A percentile compares a stretch with the other conserved stretches of the same genome.
Evolutionary conservation across 2,113 vertebrate genomes (phyloP).

Genomic region (Marmota flaviventris): DNA sequence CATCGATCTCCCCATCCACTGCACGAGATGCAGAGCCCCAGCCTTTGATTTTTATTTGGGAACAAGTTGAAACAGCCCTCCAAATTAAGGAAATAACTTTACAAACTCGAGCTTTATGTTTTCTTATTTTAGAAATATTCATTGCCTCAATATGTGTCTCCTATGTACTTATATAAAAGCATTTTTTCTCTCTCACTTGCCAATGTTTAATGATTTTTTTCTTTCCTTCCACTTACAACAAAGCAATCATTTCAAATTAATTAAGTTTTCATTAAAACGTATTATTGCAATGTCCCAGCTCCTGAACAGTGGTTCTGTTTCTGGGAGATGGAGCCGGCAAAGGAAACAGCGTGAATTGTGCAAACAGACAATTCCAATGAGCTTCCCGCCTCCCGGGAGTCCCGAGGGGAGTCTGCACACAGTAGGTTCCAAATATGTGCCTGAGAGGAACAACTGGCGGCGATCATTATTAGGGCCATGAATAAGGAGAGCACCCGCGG

Average conservation of each 20-base stretch:
- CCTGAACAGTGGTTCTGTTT: slow-evolving; percentile 21
- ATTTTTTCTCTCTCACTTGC: slow-evolving; percentile 67
- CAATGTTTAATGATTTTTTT: slow-evolving; percentile 74
- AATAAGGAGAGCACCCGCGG: neutral
- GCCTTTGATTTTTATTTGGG: neutral
- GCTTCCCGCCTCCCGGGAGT: neutral
- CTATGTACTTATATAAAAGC: slow-evolving; percentile 22
- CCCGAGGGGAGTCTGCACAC: neutral
- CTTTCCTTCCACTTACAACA: slow-evolving; percentile 56
- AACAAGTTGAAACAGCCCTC: slow-evolving; percentile 48
- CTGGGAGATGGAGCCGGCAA: neutral
- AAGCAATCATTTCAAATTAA: slow-evolving; percentile 80
- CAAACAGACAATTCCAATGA: neutral
- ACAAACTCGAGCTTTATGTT: slow-evolving; percentile 33
- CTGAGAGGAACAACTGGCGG: rapidly evolving
- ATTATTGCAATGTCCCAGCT: slow-evolving; percentile 51
- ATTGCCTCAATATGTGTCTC: neutral
- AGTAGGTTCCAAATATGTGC: neutral
- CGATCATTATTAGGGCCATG: rapidly evolving
- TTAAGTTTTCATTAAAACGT: slow-evolving; percentile 79
- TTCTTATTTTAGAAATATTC: slow-evolving; percentile 69
- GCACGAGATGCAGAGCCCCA: neutral
- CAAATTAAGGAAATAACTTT: slow-evolving; percentile 76
- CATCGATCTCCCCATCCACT: neutral
- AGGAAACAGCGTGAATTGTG: neutral